phyloP scores from a whole-genome alignment of 1,140 invertebrate species.

The Aporrectodea caliginosa region DNA sequence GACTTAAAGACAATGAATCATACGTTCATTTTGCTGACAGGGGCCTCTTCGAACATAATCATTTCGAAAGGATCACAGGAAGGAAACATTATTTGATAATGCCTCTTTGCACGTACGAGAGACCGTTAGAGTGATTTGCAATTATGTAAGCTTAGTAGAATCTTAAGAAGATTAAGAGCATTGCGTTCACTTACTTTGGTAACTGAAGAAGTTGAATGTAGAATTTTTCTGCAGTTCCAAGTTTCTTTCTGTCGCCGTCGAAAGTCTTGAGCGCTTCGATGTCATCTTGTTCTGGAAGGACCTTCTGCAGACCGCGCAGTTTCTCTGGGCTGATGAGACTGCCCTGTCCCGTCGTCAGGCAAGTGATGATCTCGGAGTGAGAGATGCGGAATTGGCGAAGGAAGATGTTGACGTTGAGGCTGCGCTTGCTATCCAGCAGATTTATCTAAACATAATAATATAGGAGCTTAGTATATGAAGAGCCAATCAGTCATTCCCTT shows the following conservation, averaged over 20 bases:
- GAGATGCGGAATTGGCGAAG: conserved; percentile 83
- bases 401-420: conserved; percentile 96
- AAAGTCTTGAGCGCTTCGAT: conserved; percentile 36
- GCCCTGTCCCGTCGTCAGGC: conserved; percentile 79
- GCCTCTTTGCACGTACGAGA: no score
- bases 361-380: conserved; percentile 84
- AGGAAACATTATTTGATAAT: no score
- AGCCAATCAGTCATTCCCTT: no score
- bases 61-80: no score
- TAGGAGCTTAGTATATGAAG: no score
- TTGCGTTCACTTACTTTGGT: conserved; percentile 38
- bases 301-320: conserved; percentile 83
- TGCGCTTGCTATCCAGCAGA: conserved; percentile 71
- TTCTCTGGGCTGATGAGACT: conserved; percentile 90
- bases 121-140: no score
- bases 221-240: conserved; percentile 33
- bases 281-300: conserved; percentile 89
- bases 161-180: no score
- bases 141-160: no score
- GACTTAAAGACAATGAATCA: no score
- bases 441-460: conserved; percentile 50
- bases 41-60: no score
- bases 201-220: conserved; percentile 38
- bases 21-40: no score
- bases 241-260: conserved; percentile 13